Percentiles rank a stretch among this genome's conserved stretches.
Conservation (phyloP, 2,113 vertebrate genomes). For the Tragelaphus scriptus region DNA sequence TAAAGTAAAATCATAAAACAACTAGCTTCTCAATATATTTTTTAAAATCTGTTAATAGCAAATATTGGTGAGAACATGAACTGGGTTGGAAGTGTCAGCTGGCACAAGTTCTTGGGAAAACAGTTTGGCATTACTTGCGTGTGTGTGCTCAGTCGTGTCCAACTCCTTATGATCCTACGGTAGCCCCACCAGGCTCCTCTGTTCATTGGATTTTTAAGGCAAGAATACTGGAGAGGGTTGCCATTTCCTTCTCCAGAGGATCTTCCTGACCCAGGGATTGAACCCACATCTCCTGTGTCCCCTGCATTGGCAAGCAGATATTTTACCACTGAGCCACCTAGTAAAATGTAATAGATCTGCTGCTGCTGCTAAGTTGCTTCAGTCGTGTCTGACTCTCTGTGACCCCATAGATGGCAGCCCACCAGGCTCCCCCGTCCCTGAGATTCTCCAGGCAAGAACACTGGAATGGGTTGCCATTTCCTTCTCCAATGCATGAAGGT, state of each 20-base stretch:
- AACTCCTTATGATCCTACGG: neutral
- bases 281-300: neutral
- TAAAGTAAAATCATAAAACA: neutral
- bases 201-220: neutral
- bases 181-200: neutral
- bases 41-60: neutral
- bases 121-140: neutral
- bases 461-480: no score
- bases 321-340: neutral
- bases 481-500: no score
- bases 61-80: neutral
- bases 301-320: neutral
- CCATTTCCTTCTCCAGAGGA: neutral
- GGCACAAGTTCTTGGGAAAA: neutral
- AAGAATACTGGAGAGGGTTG: neutral
- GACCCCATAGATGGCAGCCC: no score
- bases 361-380: no score
- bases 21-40: neutral
- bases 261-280: neutral
- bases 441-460: no score
- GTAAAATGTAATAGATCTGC: neutral
- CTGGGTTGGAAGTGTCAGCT: neutral
- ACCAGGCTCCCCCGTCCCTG: no score
- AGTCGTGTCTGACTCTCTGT: no score
- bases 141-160: neutral